These are phyloP conservation scores for Caradrina clavipalpis DNA, from an alignment of 2,888 invertebrate species.

Conservation along the genomic window DNA sequence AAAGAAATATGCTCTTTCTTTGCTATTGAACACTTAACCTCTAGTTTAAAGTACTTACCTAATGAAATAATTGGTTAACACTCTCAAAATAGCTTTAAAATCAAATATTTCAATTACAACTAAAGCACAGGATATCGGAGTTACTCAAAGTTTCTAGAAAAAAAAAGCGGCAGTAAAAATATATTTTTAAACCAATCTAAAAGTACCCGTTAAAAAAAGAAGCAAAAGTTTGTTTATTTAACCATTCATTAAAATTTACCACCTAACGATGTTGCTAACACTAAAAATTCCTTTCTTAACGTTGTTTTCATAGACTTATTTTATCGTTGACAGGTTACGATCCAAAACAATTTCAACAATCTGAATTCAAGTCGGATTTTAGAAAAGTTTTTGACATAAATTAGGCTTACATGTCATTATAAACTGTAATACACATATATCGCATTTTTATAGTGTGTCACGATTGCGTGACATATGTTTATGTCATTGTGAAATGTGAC, in stretches of 20 bases:
- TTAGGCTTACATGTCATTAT: constrained; percentile 44
- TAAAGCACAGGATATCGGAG: neutral
- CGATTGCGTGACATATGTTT: constrained; percentile 36
- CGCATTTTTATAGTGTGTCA: constrained; percentile 41
- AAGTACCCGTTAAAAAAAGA: constrained; percentile 3
- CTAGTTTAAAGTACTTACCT: no score
- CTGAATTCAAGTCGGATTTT: constrained; percentile 17
- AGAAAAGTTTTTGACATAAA: constrained; percentile 37
- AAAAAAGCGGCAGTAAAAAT: neutral
- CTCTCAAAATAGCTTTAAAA: no score
- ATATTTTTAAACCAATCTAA: neutral
- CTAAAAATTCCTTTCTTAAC: constrained; percentile 39
- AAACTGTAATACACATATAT: constrained; percentile 31
- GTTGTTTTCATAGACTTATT: constrained; percentile 45
- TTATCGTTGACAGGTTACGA: constrained; percentile 48
- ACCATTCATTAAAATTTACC: constrained; percentile 31
- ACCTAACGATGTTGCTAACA: constrained; percentile 21
- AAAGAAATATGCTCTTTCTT: no score
- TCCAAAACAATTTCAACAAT: constrained; percentile 40
- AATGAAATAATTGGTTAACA: no score
- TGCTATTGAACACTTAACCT: no score
- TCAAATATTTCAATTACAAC: no score
- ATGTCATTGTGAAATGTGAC: constrained; percentile 19
- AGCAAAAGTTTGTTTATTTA: constrained; percentile 17
- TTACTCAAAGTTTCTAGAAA: neutral